phyloP scores from a whole-genome alignment of 1,140 invertebrate species.

The Drosophila tristis region DNA sequence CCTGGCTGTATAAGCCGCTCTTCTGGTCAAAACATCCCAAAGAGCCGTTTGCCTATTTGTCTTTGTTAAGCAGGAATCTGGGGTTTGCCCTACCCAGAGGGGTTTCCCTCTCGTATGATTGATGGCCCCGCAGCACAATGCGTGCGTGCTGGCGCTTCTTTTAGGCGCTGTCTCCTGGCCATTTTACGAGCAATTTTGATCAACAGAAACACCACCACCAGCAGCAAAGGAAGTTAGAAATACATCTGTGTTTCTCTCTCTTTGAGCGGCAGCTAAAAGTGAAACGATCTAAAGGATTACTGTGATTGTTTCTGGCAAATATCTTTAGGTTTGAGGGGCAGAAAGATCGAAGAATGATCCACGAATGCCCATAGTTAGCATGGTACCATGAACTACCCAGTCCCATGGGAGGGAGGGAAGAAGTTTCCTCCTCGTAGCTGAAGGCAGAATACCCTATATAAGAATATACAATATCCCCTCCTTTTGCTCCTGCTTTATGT shows the following conservation, averaged over 20 bases:
- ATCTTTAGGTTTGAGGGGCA: too few relatives aligned
- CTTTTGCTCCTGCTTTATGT: slow-evolving; percentile 51
- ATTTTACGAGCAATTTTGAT: slow-evolving; percentile 65
- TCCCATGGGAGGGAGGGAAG: neutral
- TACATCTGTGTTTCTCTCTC: too few relatives aligned
- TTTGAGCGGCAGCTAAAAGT: too few relatives aligned
- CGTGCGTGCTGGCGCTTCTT: slow-evolving; percentile 53
- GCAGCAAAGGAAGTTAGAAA: too few relatives aligned
- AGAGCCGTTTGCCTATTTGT: slow-evolving; percentile 64
- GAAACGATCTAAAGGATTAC: too few relatives aligned
- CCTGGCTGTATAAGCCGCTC: slow-evolving; percentile 2
- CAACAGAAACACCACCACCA: neutral
- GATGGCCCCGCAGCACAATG: slow-evolving; percentile 48
- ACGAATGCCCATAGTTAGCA: slow-evolving; percentile 54
- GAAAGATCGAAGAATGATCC: too few relatives aligned
- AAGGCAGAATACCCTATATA: neutral
- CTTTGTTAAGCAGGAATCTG: slow-evolving; percentile 60
- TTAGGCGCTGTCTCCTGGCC: slow-evolving; percentile 53
- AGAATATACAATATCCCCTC: slow-evolving; percentile 4
- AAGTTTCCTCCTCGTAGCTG: neutral
- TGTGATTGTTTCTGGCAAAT: too few relatives aligned
- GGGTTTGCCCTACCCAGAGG: neutral
- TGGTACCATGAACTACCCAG: slow-evolving; percentile 1
- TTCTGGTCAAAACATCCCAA: slow-evolving; percentile 47
- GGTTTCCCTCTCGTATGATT: slow-evolving; percentile 55